phyloP scores from a whole-genome alignment of 2,797 vertebrate genomes.

The Labroides dimidiatus region DNA sequence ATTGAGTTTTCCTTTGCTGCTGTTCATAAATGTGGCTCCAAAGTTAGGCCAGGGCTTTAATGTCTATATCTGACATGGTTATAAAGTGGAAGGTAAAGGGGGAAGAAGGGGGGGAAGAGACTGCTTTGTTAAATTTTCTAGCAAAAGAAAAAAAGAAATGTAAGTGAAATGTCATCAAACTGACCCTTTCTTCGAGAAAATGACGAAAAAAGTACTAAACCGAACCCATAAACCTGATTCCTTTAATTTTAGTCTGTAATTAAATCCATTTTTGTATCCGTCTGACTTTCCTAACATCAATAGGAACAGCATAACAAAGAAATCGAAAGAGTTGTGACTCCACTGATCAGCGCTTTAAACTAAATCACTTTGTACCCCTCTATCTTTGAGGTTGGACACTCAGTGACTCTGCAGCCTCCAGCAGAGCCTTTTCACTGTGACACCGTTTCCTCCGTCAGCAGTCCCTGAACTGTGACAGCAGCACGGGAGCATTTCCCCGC shows the following conservation, averaged over 20 bases:
- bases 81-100: neutral
- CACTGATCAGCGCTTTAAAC: neutral
- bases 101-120: no score
- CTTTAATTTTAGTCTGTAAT: neutral
- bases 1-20: conserved; percentile 1
- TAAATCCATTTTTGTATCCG: neutral
- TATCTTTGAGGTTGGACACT: conserved; percentile 15
- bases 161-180: neutral
- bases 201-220: neutral
- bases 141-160: neutral
- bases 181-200: neutral
- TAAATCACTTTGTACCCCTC: neutral
- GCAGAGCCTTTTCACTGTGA: conserved; percentile 16
- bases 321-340: neutral
- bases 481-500: conserved; percentile 19
- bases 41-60: neutral
- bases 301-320: neutral
- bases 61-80: neutral
- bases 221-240: neutral
- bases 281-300: conserved; percentile 3
- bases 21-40: conserved; percentile 19
- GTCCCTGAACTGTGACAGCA: conserved; percentile 30
- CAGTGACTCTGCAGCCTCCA: conserved; percentile 28
- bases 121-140: no score
- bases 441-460: conserved; percentile 17